Evolutionary conservation across 1,140 invertebrate species (phyloP).

Genomic region (Asobara japonica): DNA sequence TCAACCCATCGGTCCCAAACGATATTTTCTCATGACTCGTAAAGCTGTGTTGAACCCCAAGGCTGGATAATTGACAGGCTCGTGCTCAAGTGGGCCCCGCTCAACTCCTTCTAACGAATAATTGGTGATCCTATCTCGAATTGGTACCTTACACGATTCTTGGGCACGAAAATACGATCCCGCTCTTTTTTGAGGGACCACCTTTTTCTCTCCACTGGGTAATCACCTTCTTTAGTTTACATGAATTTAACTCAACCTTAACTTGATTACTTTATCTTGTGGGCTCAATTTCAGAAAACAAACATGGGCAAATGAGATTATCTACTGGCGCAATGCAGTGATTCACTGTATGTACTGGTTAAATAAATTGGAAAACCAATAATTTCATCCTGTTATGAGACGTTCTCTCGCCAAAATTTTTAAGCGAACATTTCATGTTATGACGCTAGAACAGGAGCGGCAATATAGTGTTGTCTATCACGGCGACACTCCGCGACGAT

Average conservation of each 20-base stretch:
- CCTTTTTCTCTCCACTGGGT: background rate
- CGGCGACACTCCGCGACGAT: too few relatives aligned
- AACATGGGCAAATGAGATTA: background rate
- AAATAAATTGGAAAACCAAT: too few relatives aligned
- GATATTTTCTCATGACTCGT: slow-evolving; percentile 21
- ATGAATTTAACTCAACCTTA: background rate
- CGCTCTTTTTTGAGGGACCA: background rate
- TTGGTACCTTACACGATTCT: background rate
- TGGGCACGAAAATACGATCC: slow-evolving; percentile 8
- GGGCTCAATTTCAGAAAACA: background rate
- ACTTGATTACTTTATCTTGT: background rate
- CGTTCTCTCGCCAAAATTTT: too few relatives aligned
- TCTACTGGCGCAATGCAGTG: background rate
- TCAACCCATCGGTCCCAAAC: background rate
- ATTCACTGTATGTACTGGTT: too few relatives aligned
- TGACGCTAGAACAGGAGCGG: too few relatives aligned
- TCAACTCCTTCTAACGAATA: background rate
- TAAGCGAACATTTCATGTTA: too few relatives aligned
- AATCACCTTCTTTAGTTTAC: background rate
- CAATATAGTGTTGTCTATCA: too few relatives aligned
- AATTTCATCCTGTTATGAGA: too few relatives aligned
- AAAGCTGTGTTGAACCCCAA: background rate
- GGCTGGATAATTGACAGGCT: slow-evolving; percentile 29
- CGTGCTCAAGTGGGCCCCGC: background rate
- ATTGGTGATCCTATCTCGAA: slow-evolving; percentile 26